Conservation (phyloP, 2,797 vertebrate genomes). For the Macropodus opercularis region DNA sequence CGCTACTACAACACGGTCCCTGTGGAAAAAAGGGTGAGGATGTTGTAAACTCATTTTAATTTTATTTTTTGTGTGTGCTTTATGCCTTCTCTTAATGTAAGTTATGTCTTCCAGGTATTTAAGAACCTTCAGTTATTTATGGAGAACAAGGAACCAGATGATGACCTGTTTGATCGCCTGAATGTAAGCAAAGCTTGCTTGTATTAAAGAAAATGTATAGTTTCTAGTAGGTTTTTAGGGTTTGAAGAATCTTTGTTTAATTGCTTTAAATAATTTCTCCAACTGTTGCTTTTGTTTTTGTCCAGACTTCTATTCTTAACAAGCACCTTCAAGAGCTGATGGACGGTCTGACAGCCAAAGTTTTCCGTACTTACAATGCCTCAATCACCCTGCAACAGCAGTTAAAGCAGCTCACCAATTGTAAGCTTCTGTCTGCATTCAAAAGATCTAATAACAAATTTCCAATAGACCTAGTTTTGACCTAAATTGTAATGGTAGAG, state of each 20-base stretch:
- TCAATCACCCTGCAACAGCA: constrained; percentile 97
- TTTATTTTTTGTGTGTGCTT: neutral
- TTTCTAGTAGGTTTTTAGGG: too few species aligned
- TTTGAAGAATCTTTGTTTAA: too few species aligned
- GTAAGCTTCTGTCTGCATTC: constrained; percentile 19
- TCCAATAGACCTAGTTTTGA: too few species aligned
- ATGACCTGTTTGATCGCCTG: constrained; percentile 96
- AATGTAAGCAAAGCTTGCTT: constrained; percentile 86
- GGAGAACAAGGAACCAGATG: constrained; percentile 98
- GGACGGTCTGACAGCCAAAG: constrained; percentile 97
- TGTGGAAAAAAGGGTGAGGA: constrained; percentile 94
- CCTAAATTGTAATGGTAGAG: too few species aligned
- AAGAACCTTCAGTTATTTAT: constrained; percentile 98
- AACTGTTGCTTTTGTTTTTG: neutral
- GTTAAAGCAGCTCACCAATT: constrained; percentile 89
- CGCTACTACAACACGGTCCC: constrained; percentile 99
- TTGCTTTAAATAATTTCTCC: neutral
- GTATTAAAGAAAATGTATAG: too few species aligned
- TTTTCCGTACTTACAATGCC: constrained; percentile 98
- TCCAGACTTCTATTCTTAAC: constrained; percentile 94
- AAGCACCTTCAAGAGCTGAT: constrained; percentile 99
- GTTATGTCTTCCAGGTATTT: constrained; percentile 84
- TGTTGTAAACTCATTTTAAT: neutral
- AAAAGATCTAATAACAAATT: neutral
- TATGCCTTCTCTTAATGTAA: too few species aligned